Base-by-base conservation (phyloP, 37 sponge, comb jelly and placozoan genomes). In the Theonella swinhoei region DNA sequence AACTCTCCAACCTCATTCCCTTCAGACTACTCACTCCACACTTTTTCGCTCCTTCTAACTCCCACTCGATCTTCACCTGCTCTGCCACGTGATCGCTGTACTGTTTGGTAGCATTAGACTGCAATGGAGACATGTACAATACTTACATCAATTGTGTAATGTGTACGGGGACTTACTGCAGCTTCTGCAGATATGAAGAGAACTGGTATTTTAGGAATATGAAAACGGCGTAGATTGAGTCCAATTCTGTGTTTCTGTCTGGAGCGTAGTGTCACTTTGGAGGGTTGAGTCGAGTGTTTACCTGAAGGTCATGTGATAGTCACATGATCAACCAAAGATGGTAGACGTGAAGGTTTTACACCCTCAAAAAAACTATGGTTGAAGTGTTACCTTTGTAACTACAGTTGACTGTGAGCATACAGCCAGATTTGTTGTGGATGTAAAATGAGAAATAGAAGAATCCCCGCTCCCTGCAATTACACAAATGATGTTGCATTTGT, bases 351-450 rank as follows among this genome's bases (percentile, higher is more conserved):
- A n/a, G n/a, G n/a, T n/a, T n/a, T n/a, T n/a, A 31, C 22, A 68
- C 29, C 70, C 22, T 24, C 11, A 68, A 31, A 31, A 24, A 68
- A 22, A 68, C 70, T 68, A 68, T n/a, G 19, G 60, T 20, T 20
- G n/a, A n/a, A n/a, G n/a, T n/a, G n/a, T n/a, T n/a, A 87, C 88
- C 77, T 81, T 87, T 80, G 37, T 80, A 17, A 28, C n/a, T 69
- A 39, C 67, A 75, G 7, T 81, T 68, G 29, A 87, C 70, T 0
- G 61, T 8, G 22, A 87, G 62, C 25, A 7, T 41, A 14, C 24
- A 36, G 1, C 2, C 65, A 2, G 88, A 87, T 5, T 74, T 17
- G 36, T 87, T 87, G 68, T 59, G 68, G 1, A 75, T 42, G 32
- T 2, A 11, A 47, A 81, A 75, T 26, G 5, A 62, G 54, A 80